These are phyloP conservation scores for Melanaphis sacchari DNA, from an alignment of 1,140 invertebrate genomes.

Conservation along the genomic window DNA sequence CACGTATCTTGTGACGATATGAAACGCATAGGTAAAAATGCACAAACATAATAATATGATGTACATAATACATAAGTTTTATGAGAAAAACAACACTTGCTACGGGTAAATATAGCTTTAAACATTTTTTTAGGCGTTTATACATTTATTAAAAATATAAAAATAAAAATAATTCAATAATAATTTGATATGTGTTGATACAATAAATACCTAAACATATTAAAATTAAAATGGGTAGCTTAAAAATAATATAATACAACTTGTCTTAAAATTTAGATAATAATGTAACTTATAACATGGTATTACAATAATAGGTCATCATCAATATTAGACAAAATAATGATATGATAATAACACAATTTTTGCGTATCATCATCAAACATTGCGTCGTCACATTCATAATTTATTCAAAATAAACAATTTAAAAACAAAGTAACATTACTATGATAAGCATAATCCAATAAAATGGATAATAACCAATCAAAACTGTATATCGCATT, in stretches of 20 bases:
- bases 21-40: not conserved
- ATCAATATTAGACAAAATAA: not conserved
- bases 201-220: not conserved
- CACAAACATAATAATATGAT: not conserved
- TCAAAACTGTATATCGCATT: not conserved
- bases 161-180: no score
- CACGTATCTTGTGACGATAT: not conserved
- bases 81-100: not conserved
- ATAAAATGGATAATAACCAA: not conserved
- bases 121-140: not conserved
- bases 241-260: not conserved
- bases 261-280: not conserved
- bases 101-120: not conserved
- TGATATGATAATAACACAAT: not conserved
- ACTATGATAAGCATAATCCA: not conserved
- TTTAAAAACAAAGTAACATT: constrained; percentile 2
- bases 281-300: not conserved
- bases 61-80: not conserved
- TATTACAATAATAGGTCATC: not conserved
- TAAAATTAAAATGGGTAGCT: not conserved
- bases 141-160: no score
- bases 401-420: not conserved
- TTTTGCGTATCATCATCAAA: not conserved
- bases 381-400: not conserved
- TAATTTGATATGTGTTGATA: not conserved